Evolutionary conservation across 92 coral and sea anemone genomes (phyloP).

Genomic region (Zoanthus solanderi): DNA sequence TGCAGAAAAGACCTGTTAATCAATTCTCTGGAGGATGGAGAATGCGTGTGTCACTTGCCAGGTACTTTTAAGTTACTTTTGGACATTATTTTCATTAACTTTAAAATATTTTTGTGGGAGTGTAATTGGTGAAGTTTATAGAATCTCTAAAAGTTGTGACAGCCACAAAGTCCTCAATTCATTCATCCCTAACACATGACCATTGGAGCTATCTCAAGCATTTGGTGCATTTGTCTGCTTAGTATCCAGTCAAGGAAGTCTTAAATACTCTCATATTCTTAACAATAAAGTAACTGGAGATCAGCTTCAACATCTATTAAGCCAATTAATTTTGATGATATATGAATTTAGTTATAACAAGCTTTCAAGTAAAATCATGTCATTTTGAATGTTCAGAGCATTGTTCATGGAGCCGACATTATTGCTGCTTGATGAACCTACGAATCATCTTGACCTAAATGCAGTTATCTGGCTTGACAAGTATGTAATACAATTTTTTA

Average conservation of each 20-base stretch:
- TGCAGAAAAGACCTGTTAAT: conserved; percentile 96
- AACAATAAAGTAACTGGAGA: too few relatives aligned
- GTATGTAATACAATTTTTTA: conserved; percentile 59
- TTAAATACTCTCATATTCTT: too few relatives aligned
- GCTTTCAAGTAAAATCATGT: background rate
- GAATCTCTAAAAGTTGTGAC: background rate
- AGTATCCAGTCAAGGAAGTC: too few relatives aligned
- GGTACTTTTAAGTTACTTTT: conserved; percentile 50
- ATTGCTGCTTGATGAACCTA: conserved; percentile 97
- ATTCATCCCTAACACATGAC: too few relatives aligned
- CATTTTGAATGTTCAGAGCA: conserved; percentile 68
- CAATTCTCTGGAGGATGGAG: conserved; percentile 99
- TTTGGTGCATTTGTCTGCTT: too few relatives aligned
- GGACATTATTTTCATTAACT: background rate
- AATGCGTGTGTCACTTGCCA: conserved; percentile 97
- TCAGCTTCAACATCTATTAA: too few relatives aligned
- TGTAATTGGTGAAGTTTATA: background rate
- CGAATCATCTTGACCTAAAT: conserved; percentile 95
- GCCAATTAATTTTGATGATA: too few relatives aligned
- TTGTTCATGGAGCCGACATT: conserved; percentile 97
- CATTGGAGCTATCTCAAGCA: too few relatives aligned
- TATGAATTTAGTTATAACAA: too few relatives aligned
- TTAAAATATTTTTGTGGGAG: too few relatives aligned
- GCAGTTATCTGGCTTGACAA: conserved; percentile 99
- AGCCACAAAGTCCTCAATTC: too few relatives aligned